Evolutionary conservation across 2,113 vertebrate genomes (phyloP), one percentile per base, ranked within the genome.

Genomic region (Ia io): DNA sequence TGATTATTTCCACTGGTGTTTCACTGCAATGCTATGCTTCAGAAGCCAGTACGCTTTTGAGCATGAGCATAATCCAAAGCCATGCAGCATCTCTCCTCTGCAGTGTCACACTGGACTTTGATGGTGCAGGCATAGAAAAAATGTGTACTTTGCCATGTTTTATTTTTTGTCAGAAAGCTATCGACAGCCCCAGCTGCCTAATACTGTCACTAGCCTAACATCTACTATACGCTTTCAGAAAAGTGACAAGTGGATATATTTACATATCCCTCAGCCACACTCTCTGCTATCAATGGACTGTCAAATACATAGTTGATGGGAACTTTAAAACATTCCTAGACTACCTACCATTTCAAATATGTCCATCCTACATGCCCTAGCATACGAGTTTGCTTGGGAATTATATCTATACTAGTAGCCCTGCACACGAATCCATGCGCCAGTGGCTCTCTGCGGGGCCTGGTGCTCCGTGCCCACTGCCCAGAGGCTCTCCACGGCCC

Each of bases 141-240:
- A 79, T 69, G 74, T 95, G 84, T 95, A 91, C 25, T 69, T 91
- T 96, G 84, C 32, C 83, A 78, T 86, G 37, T 97, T 98, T 96
- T 92, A 94, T 97, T 97, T 97, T 97, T 94, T 96, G 49, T 98
- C 94, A 97, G 37, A 94, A 96, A 97, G 42, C 80, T 96, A 92
- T 70, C 23, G 10, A 91, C 69, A 84, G 67, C 49, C 95, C 71
- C 67, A 97, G 61, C 44, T 97, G 76, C 61, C 93, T 95, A 59
- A 20, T 78, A 63, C 16, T 97, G 95, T 96, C 97, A 97, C 79
- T 90, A 87, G 53, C 65, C 83, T 88, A 77, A 96, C 90, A 93
- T 93, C 49, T 96, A 32, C n/a, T 51, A 42, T 61, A 73, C 14
- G 17, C 59, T 95, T 95, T 80, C 23, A 92, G 71, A 74, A 97